These are phyloP conservation scores for Phrynocephalus guinanensis DNA, from an alignment of 2,797 vertebrate genomes.

Conservation along the genomic window DNA sequence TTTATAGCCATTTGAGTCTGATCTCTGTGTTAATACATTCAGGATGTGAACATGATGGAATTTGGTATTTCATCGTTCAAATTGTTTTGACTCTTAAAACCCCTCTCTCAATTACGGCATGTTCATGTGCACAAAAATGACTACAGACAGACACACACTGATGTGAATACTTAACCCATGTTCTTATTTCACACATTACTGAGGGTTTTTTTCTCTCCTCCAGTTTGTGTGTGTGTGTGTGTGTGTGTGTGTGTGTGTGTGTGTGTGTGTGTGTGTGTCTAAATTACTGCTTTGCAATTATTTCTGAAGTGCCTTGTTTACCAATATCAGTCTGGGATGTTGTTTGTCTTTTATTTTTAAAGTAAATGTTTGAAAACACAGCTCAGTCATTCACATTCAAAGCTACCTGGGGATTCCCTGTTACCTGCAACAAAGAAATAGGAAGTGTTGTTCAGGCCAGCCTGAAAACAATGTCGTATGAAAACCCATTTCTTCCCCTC, in stretches of 20 bases:
- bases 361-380: conserved; percentile 15
- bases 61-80: conserved; percentile 6
- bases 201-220: background rate
- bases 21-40: background rate
- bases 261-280: background rate
- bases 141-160: background rate
- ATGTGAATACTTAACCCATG: background rate
- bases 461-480: conserved; percentile 6
- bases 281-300: conserved; percentile 40
- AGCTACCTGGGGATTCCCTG: conserved; percentile 6
- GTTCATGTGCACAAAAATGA: background rate
- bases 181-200: background rate
- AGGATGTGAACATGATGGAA: conserved; percentile 3
- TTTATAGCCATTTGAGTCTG: background rate
- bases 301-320: conserved; percentile 39
- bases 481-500: background rate
- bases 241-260: background rate
- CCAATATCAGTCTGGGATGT: background rate
- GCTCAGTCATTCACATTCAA: conserved; percentile 20
- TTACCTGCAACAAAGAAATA: conserved; percentile 21
- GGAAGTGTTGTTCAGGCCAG: conserved; percentile 16
- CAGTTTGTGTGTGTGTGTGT: too few relatives aligned
- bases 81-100: background rate
- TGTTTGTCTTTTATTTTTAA: background rate
- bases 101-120: background rate